Base-by-base conservation (phyloP, 2,113 vertebrate species). In the Toxotes chatareus region DNA sequence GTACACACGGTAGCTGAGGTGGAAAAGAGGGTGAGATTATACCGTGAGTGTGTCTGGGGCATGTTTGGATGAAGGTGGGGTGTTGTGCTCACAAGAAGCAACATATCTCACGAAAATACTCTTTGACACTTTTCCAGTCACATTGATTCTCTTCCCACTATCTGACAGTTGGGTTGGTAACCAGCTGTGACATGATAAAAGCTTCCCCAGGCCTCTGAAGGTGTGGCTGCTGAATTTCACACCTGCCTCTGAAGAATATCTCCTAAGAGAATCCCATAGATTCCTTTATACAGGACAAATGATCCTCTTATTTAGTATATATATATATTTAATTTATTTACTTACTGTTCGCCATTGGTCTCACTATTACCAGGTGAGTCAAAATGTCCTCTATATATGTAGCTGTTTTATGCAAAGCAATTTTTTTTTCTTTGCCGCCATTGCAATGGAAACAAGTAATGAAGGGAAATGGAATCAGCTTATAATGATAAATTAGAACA, bases 1-100 rank as follows among this genome's bases (percentile, higher is more conserved):
- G 85, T 95, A 98, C 64, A 98, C 97, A 2, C 95, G 96, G 87
- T 97, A 98, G 89, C 98, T 99, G 88, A 68, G 42, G 64, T 13
- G 6, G 38, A 82, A 34, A 77, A 79, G 21, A 85, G 57, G 49
- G 42, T 9, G 40, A 60, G 44, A 64, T 40, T n/a, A 38, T 17
- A 69, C 13, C 3, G 59, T 83, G 65, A 51, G 38, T 57, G 49
- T 5, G 23, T 60, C 69, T 62, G 49, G 53, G 19, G n/a, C 53
- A 12, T 36, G 61, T n/a, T 56, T 5, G 11, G 19, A 67, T 68
- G 51, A 79, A 44, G 47, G 27, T n/a, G 56, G 27, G 36, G 57
- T 46, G 17, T 46, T 38, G 49, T 60, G 32, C 6, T 62, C 36
- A 69, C 55, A 38, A 60, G 36, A 69, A 64, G 40, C 6, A 53